phyloP scores from a whole-genome alignment of 2,888 invertebrate species.

The Mythimna lalbum region DNA sequence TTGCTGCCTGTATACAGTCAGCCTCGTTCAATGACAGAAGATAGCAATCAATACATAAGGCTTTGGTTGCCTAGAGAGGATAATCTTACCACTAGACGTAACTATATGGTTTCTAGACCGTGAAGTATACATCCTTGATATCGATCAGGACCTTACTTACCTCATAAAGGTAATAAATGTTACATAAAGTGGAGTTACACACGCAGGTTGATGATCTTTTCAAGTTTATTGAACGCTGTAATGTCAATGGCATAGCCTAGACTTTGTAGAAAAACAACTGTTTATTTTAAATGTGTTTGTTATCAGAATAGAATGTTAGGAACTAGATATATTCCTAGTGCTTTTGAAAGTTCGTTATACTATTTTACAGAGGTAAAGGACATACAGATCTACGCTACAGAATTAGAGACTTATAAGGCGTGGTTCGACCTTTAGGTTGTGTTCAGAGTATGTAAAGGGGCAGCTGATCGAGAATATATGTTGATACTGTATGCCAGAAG shows the following conservation, averaged over 20 bases:
- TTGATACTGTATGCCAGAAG: background rate
- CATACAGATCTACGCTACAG: too few relatives aligned
- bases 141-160: conserved; percentile 44
- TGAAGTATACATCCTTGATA: conserved; percentile 49
- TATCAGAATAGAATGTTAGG: conserved; percentile 7
- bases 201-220: conserved; percentile 49
- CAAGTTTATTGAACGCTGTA: conserved; percentile 50
- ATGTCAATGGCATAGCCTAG: conserved; percentile 54
- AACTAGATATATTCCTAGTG: background rate
- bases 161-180: conserved; percentile 38
- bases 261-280: conserved; percentile 26
- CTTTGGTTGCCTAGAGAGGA: conserved; percentile 20
- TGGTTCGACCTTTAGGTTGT: background rate
- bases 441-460: background rate
- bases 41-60: conserved; percentile 49
- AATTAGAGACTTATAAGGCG: background rate
- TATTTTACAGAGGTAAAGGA: background rate
- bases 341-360: conserved; percentile 15
- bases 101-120: conserved; percentile 37
- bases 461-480: background rate
- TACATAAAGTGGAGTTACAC: conserved; percentile 41
- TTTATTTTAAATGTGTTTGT: conserved; percentile 38
- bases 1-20: conserved; percentile 5
- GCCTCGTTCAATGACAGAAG: conserved; percentile 22
- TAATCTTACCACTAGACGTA: conserved; percentile 32